Evolutionary conservation across 2,113 vertebrate species (phyloP).

Genomic region (Neogale vison): DNA sequence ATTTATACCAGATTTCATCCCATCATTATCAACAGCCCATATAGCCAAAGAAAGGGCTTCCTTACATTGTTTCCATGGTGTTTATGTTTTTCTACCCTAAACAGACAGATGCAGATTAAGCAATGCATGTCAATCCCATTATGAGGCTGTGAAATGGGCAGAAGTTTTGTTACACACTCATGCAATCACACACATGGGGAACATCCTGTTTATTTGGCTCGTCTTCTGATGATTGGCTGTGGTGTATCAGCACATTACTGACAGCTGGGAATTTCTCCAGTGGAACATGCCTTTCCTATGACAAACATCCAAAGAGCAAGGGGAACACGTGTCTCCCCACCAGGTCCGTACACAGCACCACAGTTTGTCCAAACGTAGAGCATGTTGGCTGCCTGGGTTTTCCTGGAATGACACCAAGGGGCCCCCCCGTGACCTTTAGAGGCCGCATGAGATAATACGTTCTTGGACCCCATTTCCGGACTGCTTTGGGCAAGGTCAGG

Average conservation of each 20-base stretch:
- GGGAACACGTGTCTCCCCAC: conserved; percentile 91
- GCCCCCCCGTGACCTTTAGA: conserved; percentile 86
- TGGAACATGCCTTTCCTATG: conserved; percentile 97
- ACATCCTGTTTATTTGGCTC: conserved; percentile 94
- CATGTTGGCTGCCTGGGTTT: conserved; percentile 83
- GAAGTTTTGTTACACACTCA: conserved; percentile 88
- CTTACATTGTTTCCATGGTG: conserved; percentile 80
- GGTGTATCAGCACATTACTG: conserved; percentile 89
- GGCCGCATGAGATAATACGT: conserved; percentile 94
- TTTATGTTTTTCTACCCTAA: conserved; percentile 81
- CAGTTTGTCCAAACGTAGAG: conserved; percentile 88
- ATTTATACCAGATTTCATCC: conserved; percentile 75
- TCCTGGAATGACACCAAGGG: conserved; percentile 52
- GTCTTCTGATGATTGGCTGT: conserved; percentile 87
- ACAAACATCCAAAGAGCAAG: conserved; percentile 90
- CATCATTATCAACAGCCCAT: conserved; percentile 61
- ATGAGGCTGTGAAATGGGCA: conserved; percentile 85
- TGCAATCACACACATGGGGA: conserved; percentile 87
- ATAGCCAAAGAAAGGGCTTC: conserved; percentile 62
- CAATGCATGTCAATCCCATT: conserved; percentile 85
- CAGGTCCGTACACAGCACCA: conserved; percentile 77
- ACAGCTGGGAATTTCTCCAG: conserved; percentile 94
- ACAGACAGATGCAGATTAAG: conserved; percentile 85
- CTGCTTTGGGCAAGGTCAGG: conserved; percentile 94
- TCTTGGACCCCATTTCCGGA: conserved; percentile 92